A percentile compares a stretch with the other conserved stretches of the same genome.
Conservation (phyloP, 92 coral and sea anemone genomes). For the Siderastrea radians region DNA sequence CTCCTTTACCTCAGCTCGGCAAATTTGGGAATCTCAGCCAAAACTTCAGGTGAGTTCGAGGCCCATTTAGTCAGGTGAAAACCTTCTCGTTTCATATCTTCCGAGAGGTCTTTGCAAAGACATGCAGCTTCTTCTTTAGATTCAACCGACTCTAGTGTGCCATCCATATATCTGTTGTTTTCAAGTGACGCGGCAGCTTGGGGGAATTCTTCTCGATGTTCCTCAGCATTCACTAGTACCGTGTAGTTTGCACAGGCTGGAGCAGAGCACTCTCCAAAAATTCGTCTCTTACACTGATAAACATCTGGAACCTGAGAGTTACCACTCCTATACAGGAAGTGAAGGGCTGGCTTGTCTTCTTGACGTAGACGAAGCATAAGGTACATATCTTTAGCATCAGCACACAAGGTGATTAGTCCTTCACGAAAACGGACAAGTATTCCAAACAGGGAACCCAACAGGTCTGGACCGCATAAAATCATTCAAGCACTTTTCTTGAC, state of each 20-base stretch:
- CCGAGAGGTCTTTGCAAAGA: not conserved
- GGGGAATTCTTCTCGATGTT: not conserved
- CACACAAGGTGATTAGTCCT: not conserved
- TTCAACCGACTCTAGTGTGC: not conserved
- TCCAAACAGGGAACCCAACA: not conserved
- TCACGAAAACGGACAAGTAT: not conserved
- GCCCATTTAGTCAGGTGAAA: slow-evolving; percentile 28
- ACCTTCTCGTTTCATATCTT: slow-evolving; percentile 50
- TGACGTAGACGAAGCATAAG: not conserved
- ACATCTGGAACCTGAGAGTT: not conserved
- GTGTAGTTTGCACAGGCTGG: not conserved
- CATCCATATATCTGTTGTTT: not conserved
- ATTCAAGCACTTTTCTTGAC: not conserved
- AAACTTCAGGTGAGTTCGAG: slow-evolving; percentile 1
- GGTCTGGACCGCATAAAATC: not conserved
- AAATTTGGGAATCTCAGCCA: not conserved
- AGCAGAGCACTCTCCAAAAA: not conserved
- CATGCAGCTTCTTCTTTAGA: not conserved
- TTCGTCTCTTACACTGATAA: not conserved
- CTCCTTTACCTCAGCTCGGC: not conserved
- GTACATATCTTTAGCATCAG: not conserved
- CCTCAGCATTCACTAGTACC: not conserved
- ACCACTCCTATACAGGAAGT: not conserved
- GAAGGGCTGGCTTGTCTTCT: not conserved
- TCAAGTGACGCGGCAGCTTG: not conserved